Conservation (phyloP, 2,797 vertebrate species). For the Hoplostethus mediterraneus region DNA sequence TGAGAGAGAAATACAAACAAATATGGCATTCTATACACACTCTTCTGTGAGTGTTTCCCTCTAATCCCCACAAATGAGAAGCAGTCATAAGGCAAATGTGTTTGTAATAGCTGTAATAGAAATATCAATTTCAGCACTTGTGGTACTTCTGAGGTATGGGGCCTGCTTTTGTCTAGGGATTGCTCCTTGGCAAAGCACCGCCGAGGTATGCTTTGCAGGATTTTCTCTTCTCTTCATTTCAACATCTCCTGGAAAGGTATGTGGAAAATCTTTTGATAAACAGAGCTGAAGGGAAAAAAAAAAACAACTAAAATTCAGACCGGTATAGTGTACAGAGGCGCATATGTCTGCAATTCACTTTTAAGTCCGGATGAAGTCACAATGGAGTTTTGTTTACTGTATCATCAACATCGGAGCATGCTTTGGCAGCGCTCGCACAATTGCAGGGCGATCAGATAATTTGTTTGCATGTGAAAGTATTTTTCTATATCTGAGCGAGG, state of each 20-base stretch:
- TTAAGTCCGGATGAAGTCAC: conserved; percentile 74
- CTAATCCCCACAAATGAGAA: conserved; percentile 58
- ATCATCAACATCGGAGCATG: conserved; percentile 75
- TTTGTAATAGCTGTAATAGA: conserved; percentile 61
- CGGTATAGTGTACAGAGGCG: conserved; percentile 63
- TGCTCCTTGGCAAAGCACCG: conserved; percentile 48
- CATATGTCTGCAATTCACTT: conserved; percentile 80
- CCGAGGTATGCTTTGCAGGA: conserved; percentile 52
- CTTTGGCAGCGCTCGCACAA: conserved; percentile 69
- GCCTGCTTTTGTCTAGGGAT: conserved; percentile 54
- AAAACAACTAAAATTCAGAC: conserved; percentile 51
- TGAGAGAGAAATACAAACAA: conserved; percentile 40
- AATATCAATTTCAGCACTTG: conserved; percentile 60
- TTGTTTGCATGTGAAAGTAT: conserved; percentile 72
- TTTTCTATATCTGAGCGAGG: conserved; percentile 56
- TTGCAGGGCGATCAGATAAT: conserved; percentile 66
- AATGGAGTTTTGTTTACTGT: conserved; percentile 79
- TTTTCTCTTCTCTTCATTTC: conserved; percentile 66
- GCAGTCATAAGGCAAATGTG: conserved; percentile 47
- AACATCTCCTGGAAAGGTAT: conserved; percentile 70
- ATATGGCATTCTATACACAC: conserved; percentile 35
- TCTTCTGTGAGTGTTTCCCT: conserved; percentile 27
- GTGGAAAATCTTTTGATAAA: conserved; percentile 73
- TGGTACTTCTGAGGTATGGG: conserved; percentile 45
- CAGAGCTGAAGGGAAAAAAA: conserved; percentile 38